Base-by-base conservation (phyloP, 2,113 vertebrate species). In the Calyptomena viridis region DNA sequence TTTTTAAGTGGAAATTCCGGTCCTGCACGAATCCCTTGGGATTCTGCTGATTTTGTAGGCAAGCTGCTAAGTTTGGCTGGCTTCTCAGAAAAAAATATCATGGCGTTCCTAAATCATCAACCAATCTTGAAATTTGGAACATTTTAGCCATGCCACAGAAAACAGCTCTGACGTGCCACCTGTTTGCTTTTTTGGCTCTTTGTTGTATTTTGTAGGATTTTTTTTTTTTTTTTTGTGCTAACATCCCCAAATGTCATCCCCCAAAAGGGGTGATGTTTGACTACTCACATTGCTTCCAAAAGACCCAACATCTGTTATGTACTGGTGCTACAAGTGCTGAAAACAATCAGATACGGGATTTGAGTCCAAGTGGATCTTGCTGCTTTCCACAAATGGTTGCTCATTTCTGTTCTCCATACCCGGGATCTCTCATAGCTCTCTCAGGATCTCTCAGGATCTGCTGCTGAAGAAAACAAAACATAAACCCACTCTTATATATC, bases 401-500 rank as follows among this genome's bases (percentile, higher is more conserved):
- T 75, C 72, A 80, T 5, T 89, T 84, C 74, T 89, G 64, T 84
- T 93, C 42, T 35, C 28, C 56, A 37, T 55, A 90, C 28, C 39
- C 89, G 87, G 83, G 86, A 81, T 60, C 76, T 84, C 39, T 90
- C 90, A 78, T 59, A 6, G 1, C 68, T 90, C 84, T 74, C 79
- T 75, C 84, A 59, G 86, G 39, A 71, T 90, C 84, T 74, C 79
- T 75, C 84, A 59, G 86, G 39, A 71, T 94, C 83, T 92, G 91
- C 76, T 89, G 30, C 80, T 50, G 83, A 68, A 60, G n/a, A 81
- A 86, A 97, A 84, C 63, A 84, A 85, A 92, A 89, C 73, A 77
- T 74, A 96, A 93, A 9, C 60, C 76, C 64, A 89, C 86, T 93
- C 90, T 81, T 91, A 90, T 92, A 58, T 81, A 19, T 87, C 58